A percentile compares a stretch with the other conserved stretches of the same genome.
These are phyloP conservation scores for Abrostola tripartita DNA, from an alignment of 2,888 invertebrate genomes.

Conservation along the genomic window DNA sequence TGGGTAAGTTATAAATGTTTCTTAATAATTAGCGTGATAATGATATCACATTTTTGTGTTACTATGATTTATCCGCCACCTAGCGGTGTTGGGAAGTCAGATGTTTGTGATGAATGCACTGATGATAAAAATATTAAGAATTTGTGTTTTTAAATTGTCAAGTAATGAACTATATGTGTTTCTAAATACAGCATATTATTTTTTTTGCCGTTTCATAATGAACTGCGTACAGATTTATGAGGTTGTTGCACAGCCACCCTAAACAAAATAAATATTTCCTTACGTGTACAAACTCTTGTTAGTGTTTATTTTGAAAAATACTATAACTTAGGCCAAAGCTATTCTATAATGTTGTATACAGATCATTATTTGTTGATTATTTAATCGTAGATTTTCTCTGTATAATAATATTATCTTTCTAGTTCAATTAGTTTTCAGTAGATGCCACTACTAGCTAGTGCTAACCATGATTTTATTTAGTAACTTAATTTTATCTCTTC, in stretches of 20 bases:
- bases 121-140: neutral
- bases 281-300: too few species aligned
- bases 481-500: too few species aligned
- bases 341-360: too few species aligned
- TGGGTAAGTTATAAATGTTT: constrained; percentile 75
- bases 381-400: neutral
- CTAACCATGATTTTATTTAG: too few species aligned
- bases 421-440: constrained; percentile 65
- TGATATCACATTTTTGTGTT: neutral
- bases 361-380: too few species aligned
- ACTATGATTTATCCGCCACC: constrained; percentile 8
- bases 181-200: too few species aligned
- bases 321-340: too few species aligned
- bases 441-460: constrained; percentile 63
- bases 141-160: neutral
- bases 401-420: neutral
- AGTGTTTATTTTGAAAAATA: too few species aligned
- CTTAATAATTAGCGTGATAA: neutral
- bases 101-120: constrained; percentile 46
- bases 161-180: neutral
- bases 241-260: too few species aligned
- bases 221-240: too few species aligned
- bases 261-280: too few species aligned
- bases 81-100: constrained; percentile 40
- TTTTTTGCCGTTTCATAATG: too few species aligned